Conservation (phyloP, 2,888 invertebrate genomes). For the Drosophila affinis region DNA sequence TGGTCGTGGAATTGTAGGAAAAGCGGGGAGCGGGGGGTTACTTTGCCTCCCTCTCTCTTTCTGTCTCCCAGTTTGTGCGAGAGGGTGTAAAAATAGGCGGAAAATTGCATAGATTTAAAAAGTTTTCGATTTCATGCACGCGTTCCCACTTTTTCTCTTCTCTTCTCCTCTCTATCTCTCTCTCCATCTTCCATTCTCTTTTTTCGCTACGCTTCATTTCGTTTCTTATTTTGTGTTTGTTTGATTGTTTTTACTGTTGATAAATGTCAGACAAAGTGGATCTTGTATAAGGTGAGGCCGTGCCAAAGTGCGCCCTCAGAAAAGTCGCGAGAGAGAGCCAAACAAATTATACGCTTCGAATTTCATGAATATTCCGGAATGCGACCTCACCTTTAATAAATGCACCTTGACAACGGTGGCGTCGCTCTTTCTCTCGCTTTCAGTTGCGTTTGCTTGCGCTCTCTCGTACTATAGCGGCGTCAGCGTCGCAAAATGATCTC, state of each 20-base stretch:
- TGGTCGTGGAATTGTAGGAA: neutral
- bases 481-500: conserved; percentile 50
- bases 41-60: conserved; percentile 6
- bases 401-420: conserved; percentile 1
- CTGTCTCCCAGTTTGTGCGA: conserved; percentile 11
- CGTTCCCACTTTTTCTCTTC: conserved; percentile 30
- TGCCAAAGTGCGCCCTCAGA: neutral
- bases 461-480: conserved; percentile 7
- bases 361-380: neutral
- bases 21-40: neutral
- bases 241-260: conserved; percentile 35
- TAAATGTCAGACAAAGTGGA: conserved; percentile 45
- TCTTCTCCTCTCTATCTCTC: conserved; percentile 20
- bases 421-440: conserved; percentile 4
- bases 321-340: neutral
- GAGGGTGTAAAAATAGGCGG: conserved; percentile 56
- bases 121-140: conserved; percentile 36
- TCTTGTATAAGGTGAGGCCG: conserved; percentile 1
- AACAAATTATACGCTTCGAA: neutral
- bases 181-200: conserved; percentile 12
- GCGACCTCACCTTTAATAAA: neutral
- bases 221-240: conserved; percentile 18
- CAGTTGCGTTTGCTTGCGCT: neutral
- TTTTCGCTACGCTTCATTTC: conserved; percentile 13
- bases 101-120: conserved; percentile 53